Base-by-base conservation (phyloP, 2,113 vertebrate species). In the Triplophysa dalaica region DNA sequence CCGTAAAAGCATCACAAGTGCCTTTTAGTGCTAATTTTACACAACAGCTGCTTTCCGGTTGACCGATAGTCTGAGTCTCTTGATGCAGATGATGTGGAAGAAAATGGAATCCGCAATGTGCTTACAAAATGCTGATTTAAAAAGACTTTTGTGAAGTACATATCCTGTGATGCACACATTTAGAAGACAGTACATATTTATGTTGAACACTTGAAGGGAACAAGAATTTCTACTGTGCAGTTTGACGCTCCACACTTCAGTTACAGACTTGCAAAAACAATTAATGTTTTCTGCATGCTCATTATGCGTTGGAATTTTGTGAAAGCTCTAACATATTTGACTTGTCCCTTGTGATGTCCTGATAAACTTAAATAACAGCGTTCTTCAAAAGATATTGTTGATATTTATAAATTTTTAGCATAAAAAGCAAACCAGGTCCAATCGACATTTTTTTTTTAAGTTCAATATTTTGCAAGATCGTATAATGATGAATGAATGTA, bases 191-290 rank as follows among this genome's bases (percentile, higher is more conserved):
- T 17, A 14, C 21, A 26, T 80, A 54, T 80, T 82, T 76, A 81
- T 86, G 78, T 85, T 77, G 68, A 84, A 86, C 77, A 77, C 61
- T 70, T 85, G 43, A 78, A 75, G 38, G 72, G 29, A 56, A n/a
- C 62, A 78, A 48, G 78, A 81, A 75, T 64, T 87, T 87, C 85
- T 85, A 82, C 87, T 86, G 90, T 92, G 91, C 90, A 89, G 90
- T 92, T 88, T 58, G 11, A 12, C 8, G 43, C 43, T 45, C 9
- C 43, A 12, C 5, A 16, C 16, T n/a, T 7, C 8, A 19, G 19
- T 9, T 9, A 21, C 19, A 54, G 50, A 16, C 8, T 58, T 58
- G 16, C n/a, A 58, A 19, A 19, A 2, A 21, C 7, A 58, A 58
- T 12, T 0, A 38, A 38, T 38, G 33, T 45, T 45, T 45, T 11